Conservation (phyloP, 1,140 invertebrate genomes). For the Euglossa dilemma region DNA sequence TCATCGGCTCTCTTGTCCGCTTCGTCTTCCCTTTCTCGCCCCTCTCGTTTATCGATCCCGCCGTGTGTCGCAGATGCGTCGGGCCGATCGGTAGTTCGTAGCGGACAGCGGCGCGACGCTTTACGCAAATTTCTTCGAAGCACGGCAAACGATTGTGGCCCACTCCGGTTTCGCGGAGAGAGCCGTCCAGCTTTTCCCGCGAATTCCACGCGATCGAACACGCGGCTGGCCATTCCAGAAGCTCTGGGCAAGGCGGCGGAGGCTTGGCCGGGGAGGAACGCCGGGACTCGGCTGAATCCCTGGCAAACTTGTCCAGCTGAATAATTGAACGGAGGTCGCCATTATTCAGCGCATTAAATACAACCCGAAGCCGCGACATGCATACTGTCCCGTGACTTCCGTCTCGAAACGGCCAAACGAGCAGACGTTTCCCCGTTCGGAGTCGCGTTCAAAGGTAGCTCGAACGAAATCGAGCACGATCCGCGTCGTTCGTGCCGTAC, state of each 20-base stretch:
- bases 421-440: conserved; percentile 26
- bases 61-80: conserved; percentile 41
- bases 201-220: neutral
- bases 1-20: conserved; percentile 56
- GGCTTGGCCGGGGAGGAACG: neutral
- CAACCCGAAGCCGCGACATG: conserved; percentile 43
- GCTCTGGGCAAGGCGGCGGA: no score
- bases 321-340: conserved; percentile 64
- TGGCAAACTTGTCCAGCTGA: conserved; percentile 56
- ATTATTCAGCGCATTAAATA: conserved; percentile 62
- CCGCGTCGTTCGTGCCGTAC: conserved; percentile 1
- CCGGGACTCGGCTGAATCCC: neutral
- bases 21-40: conserved; percentile 56
- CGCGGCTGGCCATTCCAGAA: neutral
- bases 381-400: conserved; percentile 56
- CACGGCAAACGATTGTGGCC: no score
- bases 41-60: conserved; percentile 52
- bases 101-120: neutral
- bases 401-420: conserved; percentile 25
- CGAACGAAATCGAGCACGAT: conserved; percentile 41
- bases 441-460: neutral
- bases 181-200: neutral
- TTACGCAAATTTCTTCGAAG: neutral
- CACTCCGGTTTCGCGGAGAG: neutral
- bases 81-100: conserved; percentile 39